phyloP scores from a whole-genome alignment of 2,888 invertebrate genomes.

The Campoplex nolae region DNA sequence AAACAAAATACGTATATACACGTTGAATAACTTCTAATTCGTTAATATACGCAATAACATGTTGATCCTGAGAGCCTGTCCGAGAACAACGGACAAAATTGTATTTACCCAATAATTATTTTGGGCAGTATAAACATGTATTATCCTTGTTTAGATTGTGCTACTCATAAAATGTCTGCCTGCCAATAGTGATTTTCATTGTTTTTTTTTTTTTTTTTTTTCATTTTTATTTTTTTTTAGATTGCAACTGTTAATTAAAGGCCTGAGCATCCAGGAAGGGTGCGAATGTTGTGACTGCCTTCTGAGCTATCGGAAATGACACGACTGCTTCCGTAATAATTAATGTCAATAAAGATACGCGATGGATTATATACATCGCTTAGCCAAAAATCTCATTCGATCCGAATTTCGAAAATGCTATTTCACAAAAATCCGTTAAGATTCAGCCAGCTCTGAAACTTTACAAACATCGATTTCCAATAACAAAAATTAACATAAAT shows the following conservation, averaged over 20 bases:
- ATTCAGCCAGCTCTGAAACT: no score
- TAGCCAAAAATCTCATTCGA: no score
- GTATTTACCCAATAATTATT: constrained; percentile 28
- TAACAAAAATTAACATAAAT: no score
- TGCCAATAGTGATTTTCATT: constrained; percentile 73
- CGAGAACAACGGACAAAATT: constrained; percentile 26
- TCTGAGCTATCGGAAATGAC: constrained; percentile 54
- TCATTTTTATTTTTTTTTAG: neutral
- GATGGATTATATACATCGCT: neutral
- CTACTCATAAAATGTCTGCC: constrained; percentile 77
- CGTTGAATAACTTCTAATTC: constrained; percentile 22
- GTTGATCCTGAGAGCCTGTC: constrained; percentile 45
- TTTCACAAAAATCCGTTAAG: no score
- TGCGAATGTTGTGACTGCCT: constrained; percentile 70
- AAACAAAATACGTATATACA: constrained; percentile 44
- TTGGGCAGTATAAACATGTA: constrained; percentile 27
- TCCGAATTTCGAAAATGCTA: no score
- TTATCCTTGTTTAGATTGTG: constrained; percentile 67
- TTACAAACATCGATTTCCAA: no score
- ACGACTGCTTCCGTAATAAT: constrained; percentile 53
- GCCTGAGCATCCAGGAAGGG: constrained; percentile 68
- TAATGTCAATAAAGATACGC: neutral
- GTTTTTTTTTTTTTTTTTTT: constrained; percentile 3
- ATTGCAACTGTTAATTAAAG: constrained; percentile 53
- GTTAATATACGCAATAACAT: constrained; percentile 32